These are phyloP conservation scores for Vidua macroura DNA, from an alignment of 2,113 vertebrate species.

Conservation along the genomic window DNA sequence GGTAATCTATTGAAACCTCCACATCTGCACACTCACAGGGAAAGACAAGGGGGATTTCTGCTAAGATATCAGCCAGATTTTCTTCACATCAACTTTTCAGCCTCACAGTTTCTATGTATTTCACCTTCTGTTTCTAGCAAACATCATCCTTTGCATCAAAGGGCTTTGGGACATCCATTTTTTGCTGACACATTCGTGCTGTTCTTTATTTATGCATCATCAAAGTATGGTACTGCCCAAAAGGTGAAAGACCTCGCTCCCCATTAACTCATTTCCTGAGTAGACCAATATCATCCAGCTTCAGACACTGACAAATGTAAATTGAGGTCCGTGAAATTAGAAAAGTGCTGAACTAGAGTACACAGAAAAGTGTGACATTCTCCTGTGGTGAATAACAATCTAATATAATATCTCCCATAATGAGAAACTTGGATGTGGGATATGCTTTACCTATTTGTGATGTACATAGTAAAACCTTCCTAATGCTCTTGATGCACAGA, in stretches of 20 bases:
- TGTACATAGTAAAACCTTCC: constrained; percentile 7
- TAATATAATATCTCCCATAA: background rate
- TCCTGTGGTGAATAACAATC: constrained; percentile 55
- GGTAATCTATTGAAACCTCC: background rate
- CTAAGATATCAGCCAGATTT: background rate
- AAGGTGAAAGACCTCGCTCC: constrained; percentile 38
- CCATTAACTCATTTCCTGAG: constrained; percentile 46
- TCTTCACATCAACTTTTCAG: background rate
- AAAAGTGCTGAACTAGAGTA: constrained; percentile 65
- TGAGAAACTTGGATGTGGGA: constrained; percentile 3
- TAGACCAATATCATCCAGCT: constrained; percentile 53
- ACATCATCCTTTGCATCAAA: constrained; percentile 22
- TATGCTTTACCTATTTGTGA: constrained; percentile 35
- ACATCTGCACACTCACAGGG: background rate
- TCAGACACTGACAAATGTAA: constrained; percentile 67
- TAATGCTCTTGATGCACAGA: background rate
- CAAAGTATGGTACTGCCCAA: constrained; percentile 38
- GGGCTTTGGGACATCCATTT: constrained; percentile 17
- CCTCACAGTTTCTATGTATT: background rate
- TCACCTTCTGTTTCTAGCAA: constrained; percentile 53
- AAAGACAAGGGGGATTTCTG: constrained; percentile 8
- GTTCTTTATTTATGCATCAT: constrained; percentile 61
- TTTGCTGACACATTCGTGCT: constrained; percentile 23
- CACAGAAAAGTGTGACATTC: constrained; percentile 49
- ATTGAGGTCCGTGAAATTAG: constrained; percentile 63